phyloP scores from a whole-genome alignment of 2,113 vertebrate genomes.

The Rhombomys opimus region DNA sequence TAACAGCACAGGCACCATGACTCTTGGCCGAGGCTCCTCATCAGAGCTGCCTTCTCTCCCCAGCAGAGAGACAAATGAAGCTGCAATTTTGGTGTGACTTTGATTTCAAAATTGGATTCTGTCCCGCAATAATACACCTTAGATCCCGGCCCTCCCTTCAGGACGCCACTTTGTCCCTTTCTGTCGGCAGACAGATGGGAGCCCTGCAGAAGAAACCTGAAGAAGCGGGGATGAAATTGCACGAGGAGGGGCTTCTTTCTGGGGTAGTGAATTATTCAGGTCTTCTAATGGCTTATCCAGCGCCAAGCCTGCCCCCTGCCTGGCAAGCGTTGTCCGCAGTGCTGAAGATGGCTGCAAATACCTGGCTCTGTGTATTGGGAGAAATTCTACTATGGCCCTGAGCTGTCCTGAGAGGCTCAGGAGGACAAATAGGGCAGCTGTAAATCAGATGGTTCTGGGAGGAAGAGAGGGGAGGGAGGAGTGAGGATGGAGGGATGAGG shows the following conservation, averaged over 20 bases:
- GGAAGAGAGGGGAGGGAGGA: not conserved
- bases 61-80: slow-evolving; percentile 34
- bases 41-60: not conserved
- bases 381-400: fast-evolving
- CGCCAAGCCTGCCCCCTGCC: not conserved
- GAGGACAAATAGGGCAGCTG: not conserved
- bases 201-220: not conserved
- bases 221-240: not conserved
- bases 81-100: slow-evolving; percentile 12
- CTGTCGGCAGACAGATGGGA: not conserved
- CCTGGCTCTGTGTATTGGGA: not conserved
- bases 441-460: not conserved
- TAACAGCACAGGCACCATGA: not conserved
- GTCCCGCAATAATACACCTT: not conserved
- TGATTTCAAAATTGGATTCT: slow-evolving; percentile 43
- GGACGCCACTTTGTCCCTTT: not conserved
- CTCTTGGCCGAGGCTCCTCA: not conserved
- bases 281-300: not conserved
- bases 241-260: not conserved
- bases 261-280: slow-evolving; percentile 59
- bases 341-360: not conserved
- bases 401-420: not conserved
- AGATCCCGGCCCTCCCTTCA: not conserved
- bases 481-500: not conserved
- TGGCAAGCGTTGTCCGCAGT: not conserved